Conservation (phyloP, 2,888 invertebrate genomes). For the Heliconius aoede region DNA sequence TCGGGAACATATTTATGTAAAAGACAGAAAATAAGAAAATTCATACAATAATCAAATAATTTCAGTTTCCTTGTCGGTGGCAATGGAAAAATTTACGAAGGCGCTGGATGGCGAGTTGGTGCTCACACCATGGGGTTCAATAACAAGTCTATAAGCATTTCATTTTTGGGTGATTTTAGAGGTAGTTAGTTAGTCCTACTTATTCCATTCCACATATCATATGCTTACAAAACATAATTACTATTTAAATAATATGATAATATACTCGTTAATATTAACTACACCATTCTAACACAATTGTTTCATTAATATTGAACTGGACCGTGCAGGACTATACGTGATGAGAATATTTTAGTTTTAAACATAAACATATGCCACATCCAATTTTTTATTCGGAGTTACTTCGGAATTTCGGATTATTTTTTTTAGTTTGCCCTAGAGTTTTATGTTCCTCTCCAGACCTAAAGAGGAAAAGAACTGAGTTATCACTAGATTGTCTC, state of each 20-base stretch:
- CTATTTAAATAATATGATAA: background rate
- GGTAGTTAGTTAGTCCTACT: slow-evolving; percentile 55
- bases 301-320: background rate
- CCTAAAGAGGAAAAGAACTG: background rate
- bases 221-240: background rate
- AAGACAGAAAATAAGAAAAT: background rate
- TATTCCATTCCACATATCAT: no score
- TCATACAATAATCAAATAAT: background rate
- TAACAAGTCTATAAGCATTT: slow-evolving; percentile 79
- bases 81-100: slow-evolving; percentile 85
- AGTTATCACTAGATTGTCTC: background rate
- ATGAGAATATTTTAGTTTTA: background rate
- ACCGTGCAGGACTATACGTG: background rate
- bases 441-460: background rate
- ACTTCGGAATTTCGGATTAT: background rate
- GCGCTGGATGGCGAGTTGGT: slow-evolving; percentile 83
- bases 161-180: slow-evolving; percentile 83
- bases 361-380: background rate
- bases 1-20: no score
- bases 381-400: background rate
- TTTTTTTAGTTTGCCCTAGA: background rate
- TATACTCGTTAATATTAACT: background rate
- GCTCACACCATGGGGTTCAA: slow-evolving; percentile 84
- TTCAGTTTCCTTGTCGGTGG: slow-evolving; percentile 84
- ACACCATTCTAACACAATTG: no score